phyloP scores from a whole-genome alignment of 2,113 vertebrate species.

The Oceanites oceanicus region DNA sequence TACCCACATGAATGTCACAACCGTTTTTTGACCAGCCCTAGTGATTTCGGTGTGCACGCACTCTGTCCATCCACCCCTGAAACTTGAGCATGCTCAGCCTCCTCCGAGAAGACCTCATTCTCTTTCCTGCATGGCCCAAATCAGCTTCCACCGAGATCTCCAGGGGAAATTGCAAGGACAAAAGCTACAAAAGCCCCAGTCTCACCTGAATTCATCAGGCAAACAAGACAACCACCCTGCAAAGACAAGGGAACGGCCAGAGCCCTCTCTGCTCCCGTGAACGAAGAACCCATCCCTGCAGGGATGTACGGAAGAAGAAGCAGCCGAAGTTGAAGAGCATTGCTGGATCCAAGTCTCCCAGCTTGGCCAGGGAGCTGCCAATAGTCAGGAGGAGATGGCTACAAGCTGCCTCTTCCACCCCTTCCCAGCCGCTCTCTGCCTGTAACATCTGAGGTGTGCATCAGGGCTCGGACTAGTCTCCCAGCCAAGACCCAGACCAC shows the following conservation, averaged over 20 bases:
- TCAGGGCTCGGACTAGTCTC: background rate
- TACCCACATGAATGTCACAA: background rate
- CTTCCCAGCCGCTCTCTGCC: background rate
- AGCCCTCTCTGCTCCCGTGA: background rate
- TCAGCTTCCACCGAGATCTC: background rate
- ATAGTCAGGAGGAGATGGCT: background rate
- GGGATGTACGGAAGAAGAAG: background rate
- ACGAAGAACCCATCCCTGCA: background rate
- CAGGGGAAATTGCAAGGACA: background rate
- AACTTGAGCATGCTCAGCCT: background rate
- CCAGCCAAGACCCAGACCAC: background rate
- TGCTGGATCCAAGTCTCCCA: background rate
- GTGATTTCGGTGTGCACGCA: background rate
- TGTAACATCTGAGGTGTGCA: background rate
- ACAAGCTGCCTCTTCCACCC: background rate
- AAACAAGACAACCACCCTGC: background rate
- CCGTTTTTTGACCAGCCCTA: background rate
- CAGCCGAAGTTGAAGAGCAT: background rate
- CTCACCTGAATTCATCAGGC: background rate
- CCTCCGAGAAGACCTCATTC: background rate
- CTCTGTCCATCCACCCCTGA: background rate
- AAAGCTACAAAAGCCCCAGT: background rate
- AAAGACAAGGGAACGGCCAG: background rate
- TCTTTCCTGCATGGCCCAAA: background rate
- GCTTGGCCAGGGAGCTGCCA: background rate